Evolutionary conservation across 2,113 vertebrate genomes (phyloP).

Genomic region (Xyliphius kryptos): DNA sequence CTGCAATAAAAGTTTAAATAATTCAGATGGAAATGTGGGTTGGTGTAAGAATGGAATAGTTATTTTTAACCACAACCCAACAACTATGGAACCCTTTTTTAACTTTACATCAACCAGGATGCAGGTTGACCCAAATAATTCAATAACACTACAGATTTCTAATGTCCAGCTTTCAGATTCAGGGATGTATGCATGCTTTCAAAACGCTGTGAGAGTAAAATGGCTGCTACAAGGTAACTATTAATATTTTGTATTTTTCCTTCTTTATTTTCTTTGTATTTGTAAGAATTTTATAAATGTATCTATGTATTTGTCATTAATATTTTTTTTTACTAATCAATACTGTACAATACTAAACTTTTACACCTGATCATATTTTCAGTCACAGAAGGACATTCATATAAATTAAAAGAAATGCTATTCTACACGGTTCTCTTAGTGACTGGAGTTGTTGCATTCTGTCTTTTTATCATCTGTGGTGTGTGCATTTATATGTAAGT

Average conservation of each 20-base stretch:
- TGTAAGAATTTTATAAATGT: too few species aligned
- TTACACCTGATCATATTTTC: too few species aligned
- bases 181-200: slow-evolving; percentile 8
- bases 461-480: background rate
- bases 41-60: background rate
- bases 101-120: slow-evolving; percentile 23
- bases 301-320: too few species aligned
- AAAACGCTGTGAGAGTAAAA: background rate
- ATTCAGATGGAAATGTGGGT: background rate
- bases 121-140: background rate
- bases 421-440: background rate
- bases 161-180: slow-evolving; percentile 18
- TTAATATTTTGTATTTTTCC: too few species aligned
- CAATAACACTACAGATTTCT: slow-evolving; percentile 17
- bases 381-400: too few species aligned
- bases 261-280: too few species aligned
- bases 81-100: background rate
- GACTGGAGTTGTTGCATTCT: background rate
- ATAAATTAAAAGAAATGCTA: background rate
- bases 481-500: slow-evolving; percentile 2
- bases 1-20: background rate
- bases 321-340: too few species aligned
- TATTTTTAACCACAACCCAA: slow-evolving; percentile 5
- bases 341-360: too few species aligned
- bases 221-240: too few species aligned